Percentiles rank a stretch among this genome's conserved stretches.
These are phyloP conservation scores for Alviniconcha strummeri DNA, from an alignment of 2,888 invertebrate genomes.

Conservation along the genomic window DNA sequence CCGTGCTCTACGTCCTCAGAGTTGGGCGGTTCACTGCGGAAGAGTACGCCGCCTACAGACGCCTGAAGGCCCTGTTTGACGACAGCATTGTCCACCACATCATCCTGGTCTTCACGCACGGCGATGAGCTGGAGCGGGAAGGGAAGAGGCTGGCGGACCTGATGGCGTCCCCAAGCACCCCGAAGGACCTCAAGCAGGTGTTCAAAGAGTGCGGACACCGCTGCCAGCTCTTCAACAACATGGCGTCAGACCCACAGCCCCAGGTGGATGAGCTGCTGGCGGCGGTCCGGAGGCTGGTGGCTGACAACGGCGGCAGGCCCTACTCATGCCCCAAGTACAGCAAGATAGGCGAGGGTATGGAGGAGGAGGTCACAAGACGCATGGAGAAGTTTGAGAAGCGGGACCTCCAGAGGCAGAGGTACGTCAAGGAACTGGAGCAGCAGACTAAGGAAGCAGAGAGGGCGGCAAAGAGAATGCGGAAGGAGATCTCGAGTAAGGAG, in stretches of 20 bases:
- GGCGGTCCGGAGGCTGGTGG: conserved; percentile 30
- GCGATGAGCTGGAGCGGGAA: conserved; percentile 37
- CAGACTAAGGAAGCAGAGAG: conserved; percentile 41
- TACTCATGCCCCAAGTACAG: conserved; percentile 36
- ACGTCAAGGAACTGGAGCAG: conserved; percentile 30
- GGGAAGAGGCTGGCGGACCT: conserved; percentile 27
- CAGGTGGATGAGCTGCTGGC: conserved; percentile 37
- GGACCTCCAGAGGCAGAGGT: conserved; percentile 39
- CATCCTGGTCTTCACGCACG: conserved; percentile 38
- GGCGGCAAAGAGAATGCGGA: conserved; percentile 33
- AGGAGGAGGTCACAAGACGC: conserved; percentile 47
- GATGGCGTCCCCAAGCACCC: neutral
- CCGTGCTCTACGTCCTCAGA: conserved; percentile 21
- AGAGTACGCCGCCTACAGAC: conserved; percentile 14
- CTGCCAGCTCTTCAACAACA: conserved; percentile 37
- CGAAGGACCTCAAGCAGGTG: neutral
- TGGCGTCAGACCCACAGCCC: conserved; percentile 24
- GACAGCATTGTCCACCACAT: conserved; percentile 37
- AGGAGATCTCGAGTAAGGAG: neutral
- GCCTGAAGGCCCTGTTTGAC: conserved; percentile 38
- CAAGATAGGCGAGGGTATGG: conserved; percentile 23
- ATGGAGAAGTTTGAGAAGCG: conserved; percentile 42
- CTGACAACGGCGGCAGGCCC: conserved; percentile 33
- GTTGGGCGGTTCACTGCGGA: conserved; percentile 11
- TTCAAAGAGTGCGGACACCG: conserved; percentile 32